Conservation (phyloP, 2,888 invertebrate species). For the Isoperla grammatica region DNA sequence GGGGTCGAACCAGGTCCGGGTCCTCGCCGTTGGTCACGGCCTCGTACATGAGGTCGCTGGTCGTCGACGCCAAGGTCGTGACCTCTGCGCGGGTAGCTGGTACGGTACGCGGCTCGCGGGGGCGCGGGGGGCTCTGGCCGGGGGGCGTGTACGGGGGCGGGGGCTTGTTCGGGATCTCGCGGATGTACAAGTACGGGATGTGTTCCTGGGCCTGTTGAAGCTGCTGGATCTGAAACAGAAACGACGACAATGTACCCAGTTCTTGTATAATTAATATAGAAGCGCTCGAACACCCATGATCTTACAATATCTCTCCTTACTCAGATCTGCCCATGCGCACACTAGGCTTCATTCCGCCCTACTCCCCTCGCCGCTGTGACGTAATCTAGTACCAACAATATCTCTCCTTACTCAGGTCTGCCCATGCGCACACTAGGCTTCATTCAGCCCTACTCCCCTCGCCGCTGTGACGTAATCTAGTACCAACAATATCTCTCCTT, state of each 20-base stretch:
- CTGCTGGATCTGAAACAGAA: conserved; percentile 46
- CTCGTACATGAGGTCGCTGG: conserved; percentile 45
- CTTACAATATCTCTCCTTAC: no score
- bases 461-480: no score
- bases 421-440: no score
- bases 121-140: conserved; percentile 30
- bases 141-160: conserved; percentile 71
- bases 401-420: no score
- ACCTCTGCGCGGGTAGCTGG: conserved; percentile 47
- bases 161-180: conserved; percentile 68
- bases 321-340: no score
- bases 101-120: conserved; percentile 40
- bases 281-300: no score
- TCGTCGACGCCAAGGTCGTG: conserved; percentile 44
- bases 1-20: conserved; percentile 28
- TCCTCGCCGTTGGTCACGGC: conserved; percentile 42
- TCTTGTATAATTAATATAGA: not conserved
- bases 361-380: no score
- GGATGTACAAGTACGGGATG: conserved; percentile 50
- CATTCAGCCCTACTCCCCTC: no score
- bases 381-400: no score
- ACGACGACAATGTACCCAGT: no score
- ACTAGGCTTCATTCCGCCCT: no score
- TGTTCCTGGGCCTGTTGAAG: conserved; percentile 47
- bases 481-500: no score